phyloP scores from a whole-genome alignment of 2,888 invertebrate genomes.

The Himalopsyche kuldschensis region DNA sequence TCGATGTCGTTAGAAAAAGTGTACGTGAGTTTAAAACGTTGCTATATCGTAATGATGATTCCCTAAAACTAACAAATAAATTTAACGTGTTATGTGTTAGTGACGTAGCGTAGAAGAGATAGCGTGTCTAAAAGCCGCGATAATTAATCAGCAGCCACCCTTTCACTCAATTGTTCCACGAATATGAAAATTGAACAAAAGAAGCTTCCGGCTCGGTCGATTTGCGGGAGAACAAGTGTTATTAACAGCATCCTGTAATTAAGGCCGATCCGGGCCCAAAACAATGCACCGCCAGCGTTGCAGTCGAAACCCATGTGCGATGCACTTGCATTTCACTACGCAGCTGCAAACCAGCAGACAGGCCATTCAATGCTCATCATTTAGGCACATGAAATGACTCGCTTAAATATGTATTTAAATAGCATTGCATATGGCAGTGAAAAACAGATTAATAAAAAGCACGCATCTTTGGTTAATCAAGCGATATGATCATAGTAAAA shows the following conservation, averaged over 20 bases:
- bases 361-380: not conserved
- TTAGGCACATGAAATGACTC: not conserved
- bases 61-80: too few relatives aligned
- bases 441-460: not conserved
- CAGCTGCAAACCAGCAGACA: not conserved
- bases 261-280: not conserved
- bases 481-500: too few relatives aligned
- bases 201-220: not conserved
- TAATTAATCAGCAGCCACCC: not conserved
- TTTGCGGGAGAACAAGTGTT: not conserved
- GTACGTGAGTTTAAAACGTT: too few relatives aligned
- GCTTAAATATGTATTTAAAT: not conserved
- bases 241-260: not conserved
- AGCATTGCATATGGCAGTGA: not conserved
- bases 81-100: too few relatives aligned
- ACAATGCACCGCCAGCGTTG: not conserved
- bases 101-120: not conserved
- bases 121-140: not conserved
- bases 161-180: not conserved
- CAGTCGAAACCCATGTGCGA: not conserved
- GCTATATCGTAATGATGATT: too few relatives aligned
- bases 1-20: too few relatives aligned
- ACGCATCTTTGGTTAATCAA: not conserved
- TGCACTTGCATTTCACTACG: not conserved
- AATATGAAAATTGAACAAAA: slow-evolving; percentile 1